Conservation (phyloP, 1,140 invertebrate species). For the Medauroidea extradentata region DNA sequence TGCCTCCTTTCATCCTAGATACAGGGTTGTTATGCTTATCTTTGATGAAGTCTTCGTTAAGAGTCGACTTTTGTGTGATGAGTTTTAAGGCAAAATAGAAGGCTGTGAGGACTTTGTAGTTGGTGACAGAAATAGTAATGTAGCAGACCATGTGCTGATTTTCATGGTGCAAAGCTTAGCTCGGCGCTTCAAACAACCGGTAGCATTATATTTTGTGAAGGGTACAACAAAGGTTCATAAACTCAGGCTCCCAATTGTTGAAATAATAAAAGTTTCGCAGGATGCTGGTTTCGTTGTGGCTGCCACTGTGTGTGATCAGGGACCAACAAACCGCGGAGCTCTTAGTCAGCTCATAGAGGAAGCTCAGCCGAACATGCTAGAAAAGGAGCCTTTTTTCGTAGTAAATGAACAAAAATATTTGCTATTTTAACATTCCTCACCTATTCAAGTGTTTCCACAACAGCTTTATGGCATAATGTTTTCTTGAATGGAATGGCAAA, state of each 20-base stretch:
- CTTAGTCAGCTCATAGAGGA: too few species aligned
- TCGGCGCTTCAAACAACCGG: conserved; percentile 22
- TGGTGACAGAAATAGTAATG: background rate
- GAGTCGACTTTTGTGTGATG: conserved; percentile 13
- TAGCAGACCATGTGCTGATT: conserved; percentile 25
- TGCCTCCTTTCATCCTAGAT: background rate
- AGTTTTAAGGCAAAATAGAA: conserved; percentile 12
- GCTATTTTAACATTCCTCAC: too few species aligned
- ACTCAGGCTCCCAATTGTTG: conserved; percentile 8
- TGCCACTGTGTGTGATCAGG: conserved; percentile 10
- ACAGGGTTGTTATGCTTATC: conserved; percentile 12
- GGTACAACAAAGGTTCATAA: conserved; percentile 7
- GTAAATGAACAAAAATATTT: too few species aligned
- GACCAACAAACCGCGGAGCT: too few species aligned
- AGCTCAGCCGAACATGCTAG: too few species aligned
- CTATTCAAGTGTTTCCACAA: too few species aligned
- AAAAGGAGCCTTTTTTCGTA: too few species aligned
- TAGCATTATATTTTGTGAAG: conserved; percentile 12
- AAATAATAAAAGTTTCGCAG: background rate
- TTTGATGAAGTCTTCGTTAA: conserved; percentile 23
- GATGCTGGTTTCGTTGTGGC: conserved; percentile 10
- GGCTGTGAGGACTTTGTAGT: conserved; percentile 24
- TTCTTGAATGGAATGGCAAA: too few species aligned
- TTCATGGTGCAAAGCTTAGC: conserved; percentile 24
- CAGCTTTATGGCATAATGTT: too few species aligned